Evolutionary conservation across 2,113 vertebrate species (phyloP).

Genomic region (Notothenia coriiceps): DNA sequence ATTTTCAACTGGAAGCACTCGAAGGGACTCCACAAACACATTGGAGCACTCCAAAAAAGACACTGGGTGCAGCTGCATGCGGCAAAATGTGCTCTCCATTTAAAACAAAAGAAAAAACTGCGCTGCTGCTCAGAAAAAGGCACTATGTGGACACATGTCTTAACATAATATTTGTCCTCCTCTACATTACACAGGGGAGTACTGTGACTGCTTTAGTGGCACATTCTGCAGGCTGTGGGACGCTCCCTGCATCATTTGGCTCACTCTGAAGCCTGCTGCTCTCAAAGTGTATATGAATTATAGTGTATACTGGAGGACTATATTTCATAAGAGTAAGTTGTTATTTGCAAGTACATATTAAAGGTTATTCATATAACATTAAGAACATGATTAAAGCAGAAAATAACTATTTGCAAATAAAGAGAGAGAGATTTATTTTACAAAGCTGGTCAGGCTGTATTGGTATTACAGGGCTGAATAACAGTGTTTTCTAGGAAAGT

Average conservation of each 20-base stretch:
- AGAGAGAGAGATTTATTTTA: background rate
- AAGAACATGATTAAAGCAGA: background rate
- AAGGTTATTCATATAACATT: background rate
- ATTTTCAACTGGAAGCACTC: too few relatives aligned
- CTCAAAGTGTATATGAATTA: background rate
- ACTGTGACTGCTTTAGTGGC: slow-evolving; percentile 3
- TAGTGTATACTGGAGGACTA: background rate
- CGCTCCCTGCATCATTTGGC: slow-evolving; percentile 1
- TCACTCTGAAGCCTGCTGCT: slow-evolving; percentile 9
- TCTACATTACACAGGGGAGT: background rate
- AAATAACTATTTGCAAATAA: background rate
- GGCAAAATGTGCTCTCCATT: too few relatives aligned
- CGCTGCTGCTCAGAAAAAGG: too few relatives aligned
- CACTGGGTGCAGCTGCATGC: too few relatives aligned
- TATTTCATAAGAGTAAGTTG: background rate
- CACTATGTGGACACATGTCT: background rate
- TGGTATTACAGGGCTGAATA: too few relatives aligned
- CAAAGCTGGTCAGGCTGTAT: too few relatives aligned
- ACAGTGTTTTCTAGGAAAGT: too few relatives aligned
- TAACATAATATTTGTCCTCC: background rate
- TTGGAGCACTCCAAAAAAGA: too few relatives aligned
- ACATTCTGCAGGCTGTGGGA: background rate
- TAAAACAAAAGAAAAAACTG: too few relatives aligned
- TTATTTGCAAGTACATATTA: background rate
- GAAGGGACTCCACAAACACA: too few relatives aligned